Percentiles rank a stretch among this genome's conserved stretches.
These are phyloP conservation scores for Sycophila sp. DNA, from an alignment of 1,140 invertebrate species.

Conservation along the genomic window DNA sequence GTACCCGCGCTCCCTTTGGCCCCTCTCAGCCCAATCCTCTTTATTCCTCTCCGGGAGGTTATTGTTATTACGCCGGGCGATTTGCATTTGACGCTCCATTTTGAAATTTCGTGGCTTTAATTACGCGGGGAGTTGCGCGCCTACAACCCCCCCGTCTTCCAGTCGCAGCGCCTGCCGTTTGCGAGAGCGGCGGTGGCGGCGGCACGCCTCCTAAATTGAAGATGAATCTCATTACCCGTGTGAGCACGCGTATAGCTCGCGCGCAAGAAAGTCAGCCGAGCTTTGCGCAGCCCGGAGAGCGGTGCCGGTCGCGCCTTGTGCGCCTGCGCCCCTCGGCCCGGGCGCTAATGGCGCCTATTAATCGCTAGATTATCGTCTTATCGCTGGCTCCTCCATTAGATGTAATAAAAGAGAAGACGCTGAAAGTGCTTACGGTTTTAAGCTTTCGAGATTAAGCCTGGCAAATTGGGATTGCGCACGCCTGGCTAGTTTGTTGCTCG, in stretches of 20 bases:
- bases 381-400: conserved; percentile 18
- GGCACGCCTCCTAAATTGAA: conserved; percentile 12
- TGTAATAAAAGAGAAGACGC: conserved; percentile 32
- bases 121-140: conserved; percentile 30
- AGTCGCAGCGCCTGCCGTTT: neutral
- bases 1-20: neutral
- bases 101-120: conserved; percentile 40
- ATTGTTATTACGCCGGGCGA: conserved; percentile 36
- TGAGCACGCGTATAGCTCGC: neutral
- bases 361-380: conserved; percentile 40
- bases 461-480: conserved; percentile 9
- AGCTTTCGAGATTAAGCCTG: conserved; percentile 24
- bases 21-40: neutral
- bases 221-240: conserved; percentile 35
- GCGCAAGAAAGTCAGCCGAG: conserved; percentile 12
- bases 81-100: conserved; percentile 37
- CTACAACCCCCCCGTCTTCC: neutral
- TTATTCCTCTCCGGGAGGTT: conserved; percentile 10
- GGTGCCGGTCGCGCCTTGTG: neutral
- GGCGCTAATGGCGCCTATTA: conserved; percentile 34
- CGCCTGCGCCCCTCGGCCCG: neutral
- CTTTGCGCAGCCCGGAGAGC: neutral
- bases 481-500: neutral
- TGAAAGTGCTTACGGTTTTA: conserved; percentile 27
- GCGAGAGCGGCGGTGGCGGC: neutral